Conservation (phyloP, 2,888 invertebrate species). For the Torymus auratus region DNA sequence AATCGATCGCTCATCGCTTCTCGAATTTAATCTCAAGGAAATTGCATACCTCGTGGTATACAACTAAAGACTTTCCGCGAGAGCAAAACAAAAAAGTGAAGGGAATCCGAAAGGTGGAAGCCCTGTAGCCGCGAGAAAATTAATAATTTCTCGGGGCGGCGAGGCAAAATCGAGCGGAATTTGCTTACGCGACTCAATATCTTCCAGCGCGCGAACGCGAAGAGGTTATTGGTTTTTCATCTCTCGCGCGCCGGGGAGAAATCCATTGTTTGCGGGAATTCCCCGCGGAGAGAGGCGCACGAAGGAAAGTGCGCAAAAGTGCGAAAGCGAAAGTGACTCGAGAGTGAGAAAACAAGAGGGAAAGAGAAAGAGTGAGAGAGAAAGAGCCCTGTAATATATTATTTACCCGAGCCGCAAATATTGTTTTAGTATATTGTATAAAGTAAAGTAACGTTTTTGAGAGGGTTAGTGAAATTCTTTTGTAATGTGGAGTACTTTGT, state of each 20-base stretch:
- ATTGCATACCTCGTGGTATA: conserved; percentile 6
- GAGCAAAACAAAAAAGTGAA: background rate
- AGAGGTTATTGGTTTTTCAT: conserved; percentile 56
- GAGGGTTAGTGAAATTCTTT: too few relatives aligned
- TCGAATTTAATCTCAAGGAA: conserved; percentile 40
- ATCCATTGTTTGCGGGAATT: conserved; percentile 55
- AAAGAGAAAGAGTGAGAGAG: background rate
- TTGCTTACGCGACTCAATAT: conserved; percentile 56
- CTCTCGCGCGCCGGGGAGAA: conserved; percentile 26
- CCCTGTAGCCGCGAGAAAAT: background rate
- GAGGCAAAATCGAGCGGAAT: conserved; percentile 46
- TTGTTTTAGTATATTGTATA: too few relatives aligned
- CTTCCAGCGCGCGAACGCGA: background rate
- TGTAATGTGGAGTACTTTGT: too few relatives aligned
- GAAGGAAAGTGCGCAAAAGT: conserved; percentile 44
- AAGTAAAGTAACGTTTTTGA: too few relatives aligned
- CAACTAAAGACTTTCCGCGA: conserved; percentile 3
- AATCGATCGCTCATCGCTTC: background rate
- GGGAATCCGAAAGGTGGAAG: background rate
- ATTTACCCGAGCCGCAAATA: too few relatives aligned
- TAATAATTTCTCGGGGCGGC: conserved; percentile 43
- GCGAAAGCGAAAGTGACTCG: conserved; percentile 41
- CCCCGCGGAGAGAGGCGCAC: background rate
- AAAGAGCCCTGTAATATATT: too few relatives aligned
- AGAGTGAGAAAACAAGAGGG: conserved; percentile 34